These are phyloP conservation scores for Ischnura elegans DNA, from an alignment of 2,888 invertebrate genomes.

Conservation along the genomic window DNA sequence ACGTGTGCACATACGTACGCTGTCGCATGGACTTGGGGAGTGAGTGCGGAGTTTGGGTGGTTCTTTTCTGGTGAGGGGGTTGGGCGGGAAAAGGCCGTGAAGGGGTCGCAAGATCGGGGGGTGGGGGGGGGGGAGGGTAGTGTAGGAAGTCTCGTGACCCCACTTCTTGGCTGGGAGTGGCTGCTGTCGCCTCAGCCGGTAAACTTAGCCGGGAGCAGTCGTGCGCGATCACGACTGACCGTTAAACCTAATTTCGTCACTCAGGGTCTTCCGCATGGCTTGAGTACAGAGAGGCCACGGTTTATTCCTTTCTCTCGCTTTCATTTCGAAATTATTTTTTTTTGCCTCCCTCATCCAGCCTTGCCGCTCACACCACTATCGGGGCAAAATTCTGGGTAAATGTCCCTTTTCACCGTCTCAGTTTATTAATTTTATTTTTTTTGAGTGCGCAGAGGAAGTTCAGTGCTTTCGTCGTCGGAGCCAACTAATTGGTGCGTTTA, in stretches of 20 bases:
- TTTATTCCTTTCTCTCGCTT: constrained; percentile 16
- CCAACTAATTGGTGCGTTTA: neutral
- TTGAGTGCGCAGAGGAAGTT: neutral
- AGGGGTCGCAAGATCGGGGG: neutral
- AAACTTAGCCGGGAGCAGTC: neutral
- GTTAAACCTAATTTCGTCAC: constrained; percentile 64
- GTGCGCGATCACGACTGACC: constrained; percentile 64
- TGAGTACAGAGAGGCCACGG: neutral
- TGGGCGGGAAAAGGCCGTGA: too few species aligned
- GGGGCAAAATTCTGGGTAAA: neutral
- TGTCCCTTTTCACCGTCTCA: neutral
- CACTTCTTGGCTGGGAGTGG: neutral
- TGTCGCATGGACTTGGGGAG: neutral
- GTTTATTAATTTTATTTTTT: neutral
- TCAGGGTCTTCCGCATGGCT: constrained; percentile 52
- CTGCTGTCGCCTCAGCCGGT: neutral
- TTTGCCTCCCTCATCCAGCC: neutral
- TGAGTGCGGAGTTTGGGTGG: neutral
- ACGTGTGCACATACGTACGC: neutral
- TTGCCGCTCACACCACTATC: too few species aligned
- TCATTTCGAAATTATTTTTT: neutral
- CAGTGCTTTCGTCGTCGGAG: neutral
- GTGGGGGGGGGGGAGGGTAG: neutral
- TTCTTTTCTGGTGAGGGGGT: neutral
- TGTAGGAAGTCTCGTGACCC: neutral